Evolutionary conservation across 2,113 vertebrate species (phyloP).

Genomic region (Aramus guarauna): DNA sequence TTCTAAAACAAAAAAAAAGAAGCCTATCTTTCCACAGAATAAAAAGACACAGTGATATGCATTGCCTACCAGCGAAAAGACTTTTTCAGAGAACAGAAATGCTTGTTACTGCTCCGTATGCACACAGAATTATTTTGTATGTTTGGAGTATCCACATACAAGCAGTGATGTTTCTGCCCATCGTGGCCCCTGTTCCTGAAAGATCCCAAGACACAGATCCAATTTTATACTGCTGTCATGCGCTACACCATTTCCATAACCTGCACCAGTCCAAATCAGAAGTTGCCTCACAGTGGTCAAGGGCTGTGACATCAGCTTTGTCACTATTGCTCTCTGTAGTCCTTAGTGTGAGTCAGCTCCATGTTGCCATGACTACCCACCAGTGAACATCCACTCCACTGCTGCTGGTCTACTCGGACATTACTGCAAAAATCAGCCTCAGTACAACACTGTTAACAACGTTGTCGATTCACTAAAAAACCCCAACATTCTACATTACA

Average conservation of each 20-base stretch:
- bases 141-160: not conserved
- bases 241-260: not conserved
- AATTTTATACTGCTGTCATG: not conserved
- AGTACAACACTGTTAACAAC: not conserved
- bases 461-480: not conserved
- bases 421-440: not conserved
- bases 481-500: not conserved
- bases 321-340: not conserved
- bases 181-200: not conserved
- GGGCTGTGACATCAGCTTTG: not conserved
- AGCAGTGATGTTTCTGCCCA: not conserved
- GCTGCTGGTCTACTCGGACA: not conserved
- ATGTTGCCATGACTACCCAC: not conserved
- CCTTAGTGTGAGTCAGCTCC: not conserved
- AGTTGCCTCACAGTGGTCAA: not conserved
- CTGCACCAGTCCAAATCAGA: not conserved
- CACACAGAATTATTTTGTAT: not conserved
- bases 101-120: not conserved
- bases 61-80: not conserved
- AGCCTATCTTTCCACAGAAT: not conserved
- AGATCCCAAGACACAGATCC: not conserved
- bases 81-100: not conserved
- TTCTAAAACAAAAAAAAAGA: not conserved
- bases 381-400: not conserved
- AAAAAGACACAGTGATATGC: not conserved